These are phyloP conservation scores for Lasioglossum vierecki DNA, from an alignment of 2,888 invertebrate genomes.

Conservation along the genomic window DNA sequence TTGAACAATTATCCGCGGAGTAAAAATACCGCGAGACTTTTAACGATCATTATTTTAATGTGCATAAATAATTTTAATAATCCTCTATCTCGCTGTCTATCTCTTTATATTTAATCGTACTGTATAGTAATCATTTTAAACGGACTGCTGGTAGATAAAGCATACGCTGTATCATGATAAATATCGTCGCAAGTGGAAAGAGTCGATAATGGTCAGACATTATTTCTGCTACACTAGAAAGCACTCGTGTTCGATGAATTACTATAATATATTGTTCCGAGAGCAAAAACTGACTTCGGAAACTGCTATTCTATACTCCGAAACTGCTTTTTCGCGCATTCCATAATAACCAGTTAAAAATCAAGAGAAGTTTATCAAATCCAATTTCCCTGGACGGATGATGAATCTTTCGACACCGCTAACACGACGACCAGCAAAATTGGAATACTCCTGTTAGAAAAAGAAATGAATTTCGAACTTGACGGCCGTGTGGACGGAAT, in stretches of 20 bases:
- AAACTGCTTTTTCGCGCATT: neutral
- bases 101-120: neutral
- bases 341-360: neutral
- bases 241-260: neutral
- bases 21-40: neutral
- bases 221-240: neutral
- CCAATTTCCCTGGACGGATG: no score
- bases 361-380: no score
- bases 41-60: neutral
- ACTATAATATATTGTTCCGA: neutral
- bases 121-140: neutral
- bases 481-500: neutral
- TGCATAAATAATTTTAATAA: neutral
- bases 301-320: no score
- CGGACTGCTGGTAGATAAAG: neutral
- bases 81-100: neutral
- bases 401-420: no score
- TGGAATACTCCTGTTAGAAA: neutral
- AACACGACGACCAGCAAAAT: neutral
- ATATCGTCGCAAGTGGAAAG: neutral
- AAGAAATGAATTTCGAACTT: neutral
- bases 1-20: constrained; percentile 51
- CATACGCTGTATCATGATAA: neutral
- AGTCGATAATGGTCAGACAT: constrained; percentile 6
- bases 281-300: neutral